Base-by-base conservation (phyloP, 2,888 invertebrate genomes). In the Thera britannica region DNA sequence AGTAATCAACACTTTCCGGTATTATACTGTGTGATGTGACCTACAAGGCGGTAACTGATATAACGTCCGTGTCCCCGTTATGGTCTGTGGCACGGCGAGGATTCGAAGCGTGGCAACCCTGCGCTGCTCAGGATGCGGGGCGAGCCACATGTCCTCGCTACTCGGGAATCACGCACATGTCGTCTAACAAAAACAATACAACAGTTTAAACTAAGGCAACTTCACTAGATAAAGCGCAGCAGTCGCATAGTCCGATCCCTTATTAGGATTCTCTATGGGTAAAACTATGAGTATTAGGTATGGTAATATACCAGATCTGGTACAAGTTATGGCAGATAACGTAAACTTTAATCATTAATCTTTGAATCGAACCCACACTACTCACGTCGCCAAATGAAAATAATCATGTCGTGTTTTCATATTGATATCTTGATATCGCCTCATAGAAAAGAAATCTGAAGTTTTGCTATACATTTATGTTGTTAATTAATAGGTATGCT, bases 111-210 rank as follows among this genome's bases (percentile, higher is more conserved):
- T 36, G 69, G 11, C 66, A 66, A 60, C 62, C 69, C 66, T 63
- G 65, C 48, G 41, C 56, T 41, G 58, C 12, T 52, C 70, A 63
- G 69, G 70, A 63, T 60, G 62, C 66, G 66, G 63, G 35, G 46
- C 49, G 54, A 59, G 66, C 65, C 70, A 70, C 66, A 70, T 70
- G 70, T 60, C 57, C 57, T 6, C 58, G 57, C 11, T 60, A 60
- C 58, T 49, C 48, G 63, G 70, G 64, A 70, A 70, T 64, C 63
- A 61, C 54, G 63, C 70, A 70, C 60, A 70, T 70, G 66, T 70
- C 63, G 60, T 63, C 63, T 11, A 58, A 60, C 60, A 66, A 70
- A 66, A 70, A 66, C 70, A 51, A 46, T 36, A 58, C 36, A 59
- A 38, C 55, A 54, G 61, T 65, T 41, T 62, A 62, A 8, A 48